phyloP scores from a whole-genome alignment of 2,113 vertebrate genomes.

The Chitala chitala region DNA sequence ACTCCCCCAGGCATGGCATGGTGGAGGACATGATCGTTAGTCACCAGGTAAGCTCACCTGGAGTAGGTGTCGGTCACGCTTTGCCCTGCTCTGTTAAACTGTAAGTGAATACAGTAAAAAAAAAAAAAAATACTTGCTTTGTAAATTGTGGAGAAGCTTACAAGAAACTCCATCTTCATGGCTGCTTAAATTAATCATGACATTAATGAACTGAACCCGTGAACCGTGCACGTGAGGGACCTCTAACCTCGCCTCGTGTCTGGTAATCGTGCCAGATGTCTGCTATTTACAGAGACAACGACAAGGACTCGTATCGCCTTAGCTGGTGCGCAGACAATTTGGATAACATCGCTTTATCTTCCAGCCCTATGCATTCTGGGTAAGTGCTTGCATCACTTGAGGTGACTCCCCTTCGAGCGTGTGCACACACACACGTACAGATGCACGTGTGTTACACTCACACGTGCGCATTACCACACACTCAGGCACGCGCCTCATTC shows the following conservation, averaged over 20 bases:
- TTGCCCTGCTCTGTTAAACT: background rate
- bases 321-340: slow-evolving; percentile 88
- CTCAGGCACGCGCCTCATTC: background rate
- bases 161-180: too few species aligned
- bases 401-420: background rate
- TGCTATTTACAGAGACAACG: slow-evolving; percentile 69
- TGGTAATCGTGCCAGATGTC: background rate
- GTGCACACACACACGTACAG: background rate
- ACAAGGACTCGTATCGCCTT: slow-evolving; percentile 78
- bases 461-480: background rate
- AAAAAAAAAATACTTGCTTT: too few species aligned
- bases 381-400: slow-evolving; percentile 52
- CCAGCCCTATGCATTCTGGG: slow-evolving; percentile 93
- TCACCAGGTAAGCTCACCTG: slow-evolving; percentile 71
- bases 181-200: too few species aligned
- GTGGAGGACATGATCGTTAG: slow-evolving; percentile 79
- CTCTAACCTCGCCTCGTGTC: background rate
- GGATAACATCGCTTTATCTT: slow-evolving; percentile 92
- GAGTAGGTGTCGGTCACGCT: too few species aligned
- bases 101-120: background rate
- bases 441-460: slow-evolving; percentile 1
- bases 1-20: slow-evolving; percentile 74
- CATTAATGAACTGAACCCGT: too few species aligned
- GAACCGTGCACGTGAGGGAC: too few species aligned
- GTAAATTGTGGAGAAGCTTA: too few species aligned